Base-by-base conservation (phyloP, 2,888 invertebrate genomes). In the Thecocarcelia acutangulata region DNA sequence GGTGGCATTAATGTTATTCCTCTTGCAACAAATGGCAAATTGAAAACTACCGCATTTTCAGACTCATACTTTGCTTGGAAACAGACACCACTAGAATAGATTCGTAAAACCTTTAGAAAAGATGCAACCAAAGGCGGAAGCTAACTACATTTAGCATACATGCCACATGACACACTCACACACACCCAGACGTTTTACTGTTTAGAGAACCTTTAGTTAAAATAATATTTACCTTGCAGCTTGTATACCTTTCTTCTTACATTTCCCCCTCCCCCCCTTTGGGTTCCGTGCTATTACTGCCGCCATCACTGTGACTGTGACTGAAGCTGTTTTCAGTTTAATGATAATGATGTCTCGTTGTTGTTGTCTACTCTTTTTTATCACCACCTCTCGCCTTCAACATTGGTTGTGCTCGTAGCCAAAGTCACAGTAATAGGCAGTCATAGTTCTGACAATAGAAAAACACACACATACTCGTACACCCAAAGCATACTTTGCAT, bases 1-100 rank as follows among this genome's bases (percentile, higher is more conserved):
- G 48, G 52, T 44, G 48, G 42, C 24, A 59, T 66, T 70, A 72
- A 24, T 68, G 56, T 63, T 58, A 69, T 46, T 73, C 44, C 58
- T 50, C 46, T 46, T 74, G 68, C 68, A 73, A 74, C 81, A 77
- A 77, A 69, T 77, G 81, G 81, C 56, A 82, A 81, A 82, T 82
- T 82, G 77, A 77, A 82, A 72, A 66, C 72, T 59, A 72, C 66
- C 44, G 58, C 58, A 54, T 73, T 75, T 50, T 64, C 59, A 33
- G 42, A 77, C 24, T 50, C 28, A 44, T 72, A 63, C 19, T 58
- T 28, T 12, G 33, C 37, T 56, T 44, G 19, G 19, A 76, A 48
- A 40, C 12, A 66, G n/a, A 24, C 24, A 24, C 24, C 28, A 52
- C 19, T 19, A 42, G 42, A 33, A 21, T 42, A 44, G 19, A 33